Evolutionary conservation across 2,797 vertebrate species (phyloP), one percentile per base, ranked within the genome.

Genomic region (Crocodylus rhombifer): DNA sequence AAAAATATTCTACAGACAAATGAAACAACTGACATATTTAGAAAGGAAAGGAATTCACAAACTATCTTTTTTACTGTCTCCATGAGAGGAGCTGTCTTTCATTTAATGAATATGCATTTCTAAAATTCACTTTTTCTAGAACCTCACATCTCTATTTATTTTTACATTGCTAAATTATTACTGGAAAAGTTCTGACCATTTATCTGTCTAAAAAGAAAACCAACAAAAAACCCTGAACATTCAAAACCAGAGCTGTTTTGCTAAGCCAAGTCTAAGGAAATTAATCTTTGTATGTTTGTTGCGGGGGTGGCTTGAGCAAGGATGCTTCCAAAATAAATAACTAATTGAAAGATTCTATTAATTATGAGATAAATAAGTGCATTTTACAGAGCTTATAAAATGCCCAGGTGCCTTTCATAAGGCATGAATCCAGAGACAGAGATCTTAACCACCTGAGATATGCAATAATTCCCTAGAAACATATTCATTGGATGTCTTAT

Each of bases 101-200:
- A 88, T 55, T 77, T 88, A 75, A 79, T 80, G 82, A 57, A 73
- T 85, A 77, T 86, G 12, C n/a, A 71, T 88, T 82, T 89, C 67
- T 84, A 84, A 85, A 3, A 75, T 51, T 67, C 10, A 51, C 25
- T 77, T 92, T 60, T 85, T 75, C 76, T 80, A 80, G 91, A 64
- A 14, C 60, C 51, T 26, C 58, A 4, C 26, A 1, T 36, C 63
- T 33, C 77, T 83, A 65, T 76, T 83, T 64, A 64, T 7, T 87
- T 25, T 75, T 63, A 23, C 65, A 16, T 79, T 90, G 21, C 75
- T 79, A 94, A 57, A 4, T 16, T 73, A 36, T 15, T 36, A 71
- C 25, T 56, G 15, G n/a, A 61, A 63, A 30, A 28, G 67, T 57
- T 87, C 51, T 65, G 81, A 42, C 51, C 63, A 65, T 83, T 88